phyloP scores from a whole-genome alignment of 1,140 invertebrate species.

The Chironomus striatipennis region DNA sequence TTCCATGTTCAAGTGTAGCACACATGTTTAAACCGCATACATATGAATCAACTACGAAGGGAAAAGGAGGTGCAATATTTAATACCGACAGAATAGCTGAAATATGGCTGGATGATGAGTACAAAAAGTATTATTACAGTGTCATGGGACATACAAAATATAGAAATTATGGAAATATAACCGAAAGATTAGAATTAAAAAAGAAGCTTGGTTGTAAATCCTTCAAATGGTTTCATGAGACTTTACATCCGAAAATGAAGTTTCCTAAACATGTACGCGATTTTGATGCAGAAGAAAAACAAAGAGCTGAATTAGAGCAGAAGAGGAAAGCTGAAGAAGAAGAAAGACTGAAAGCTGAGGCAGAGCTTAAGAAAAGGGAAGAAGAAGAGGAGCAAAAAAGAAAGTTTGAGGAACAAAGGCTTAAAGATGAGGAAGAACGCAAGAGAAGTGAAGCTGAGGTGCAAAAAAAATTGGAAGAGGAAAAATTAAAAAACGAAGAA shows the following conservation, averaged over 20 bases:
- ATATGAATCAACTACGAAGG: neutral
- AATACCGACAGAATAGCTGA: neutral
- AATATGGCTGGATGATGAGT: neutral
- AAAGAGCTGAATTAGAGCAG: neutral
- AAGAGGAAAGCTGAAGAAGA: too few species aligned
- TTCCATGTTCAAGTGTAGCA: constrained; percentile 87
- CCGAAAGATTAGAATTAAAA: neutral
- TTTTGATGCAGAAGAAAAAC: neutral
- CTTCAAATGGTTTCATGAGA: neutral
- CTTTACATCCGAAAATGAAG: neutral
- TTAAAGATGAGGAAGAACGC: too few species aligned
- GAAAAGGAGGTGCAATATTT: neutral
- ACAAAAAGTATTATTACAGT: neutral
- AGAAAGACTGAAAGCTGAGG: too few species aligned
- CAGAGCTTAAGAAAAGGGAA: too few species aligned
- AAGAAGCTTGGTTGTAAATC: neutral
- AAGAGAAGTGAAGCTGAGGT: too few species aligned
- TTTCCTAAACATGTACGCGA: neutral
- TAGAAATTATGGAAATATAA: neutral
- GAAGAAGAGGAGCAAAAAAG: too few species aligned
- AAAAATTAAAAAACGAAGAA: too few species aligned
- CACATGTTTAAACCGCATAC: constrained; percentile 68
- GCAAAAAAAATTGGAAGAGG: too few species aligned
- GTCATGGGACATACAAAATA: neutral
- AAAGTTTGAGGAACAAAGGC: too few species aligned